Evolutionary conservation across 2,888 invertebrate genomes (phyloP).

Genomic region (Trimorus sp.): DNA sequence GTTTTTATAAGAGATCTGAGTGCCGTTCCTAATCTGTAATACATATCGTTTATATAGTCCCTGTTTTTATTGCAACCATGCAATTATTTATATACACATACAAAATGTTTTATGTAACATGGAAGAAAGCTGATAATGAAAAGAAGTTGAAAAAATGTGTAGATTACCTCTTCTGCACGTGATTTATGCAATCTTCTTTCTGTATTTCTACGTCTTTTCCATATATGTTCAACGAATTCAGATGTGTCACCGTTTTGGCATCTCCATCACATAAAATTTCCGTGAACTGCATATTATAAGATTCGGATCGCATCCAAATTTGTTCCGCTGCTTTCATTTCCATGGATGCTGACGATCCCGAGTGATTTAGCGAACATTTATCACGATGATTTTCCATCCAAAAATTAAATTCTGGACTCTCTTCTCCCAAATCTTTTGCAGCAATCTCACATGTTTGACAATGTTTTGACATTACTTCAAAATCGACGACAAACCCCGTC

Average conservation of each 20-base stretch:
- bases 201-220: too few relatives aligned
- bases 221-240: constrained; percentile 14
- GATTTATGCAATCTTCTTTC: too few relatives aligned
- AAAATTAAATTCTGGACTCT: constrained; percentile 13
- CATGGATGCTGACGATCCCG: constrained; percentile 25
- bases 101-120: too few relatives aligned
- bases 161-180: neutral
- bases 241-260: constrained; percentile 15
- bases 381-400: constrained; percentile 13
- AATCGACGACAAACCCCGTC: constrained; percentile 5
- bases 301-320: constrained; percentile 13
- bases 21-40: constrained; percentile 5
- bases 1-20: constrained; percentile 19
- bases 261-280: too few relatives aligned
- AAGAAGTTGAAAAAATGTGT: neutral
- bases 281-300: constrained; percentile 16
- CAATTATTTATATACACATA: too few relatives aligned
- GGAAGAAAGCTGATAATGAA: neutral
- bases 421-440: neutral
- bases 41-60: too few relatives aligned
- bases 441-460: neutral
- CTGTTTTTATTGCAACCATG: too few relatives aligned
- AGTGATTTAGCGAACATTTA: constrained; percentile 2
- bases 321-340: constrained; percentile 25
- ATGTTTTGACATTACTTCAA: neutral